These are phyloP conservation scores for Spodoptera litura DNA, from an alignment of 1,140 invertebrate genomes.

Conservation along the genomic window DNA sequence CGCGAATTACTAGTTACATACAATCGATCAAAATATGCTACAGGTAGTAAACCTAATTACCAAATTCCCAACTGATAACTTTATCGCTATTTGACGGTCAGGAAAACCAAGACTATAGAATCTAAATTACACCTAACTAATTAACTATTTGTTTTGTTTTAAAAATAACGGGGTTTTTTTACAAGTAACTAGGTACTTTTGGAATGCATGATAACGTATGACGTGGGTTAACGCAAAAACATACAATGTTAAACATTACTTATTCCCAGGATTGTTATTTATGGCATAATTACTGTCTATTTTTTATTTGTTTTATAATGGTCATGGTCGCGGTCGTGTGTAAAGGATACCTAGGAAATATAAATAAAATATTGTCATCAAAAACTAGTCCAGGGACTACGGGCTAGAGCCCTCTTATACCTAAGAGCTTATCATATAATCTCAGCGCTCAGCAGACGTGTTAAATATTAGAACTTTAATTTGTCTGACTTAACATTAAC, in stretches of 20 bases:
- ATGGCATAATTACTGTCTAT: neutral
- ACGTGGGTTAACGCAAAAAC: neutral
- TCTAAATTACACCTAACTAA: neutral
- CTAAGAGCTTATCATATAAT: no score
- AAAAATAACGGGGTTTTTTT: neutral
- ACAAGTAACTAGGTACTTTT: neutral
- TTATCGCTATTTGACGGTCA: no score
- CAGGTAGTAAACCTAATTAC: no score
- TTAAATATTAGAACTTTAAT: no score
- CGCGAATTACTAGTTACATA: no score
- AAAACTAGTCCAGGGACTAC: no score
- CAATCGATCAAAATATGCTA: no score
- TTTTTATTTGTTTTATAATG: neutral
- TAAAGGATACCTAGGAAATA: neutral
- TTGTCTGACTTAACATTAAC: no score
- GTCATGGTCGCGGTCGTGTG: neutral
- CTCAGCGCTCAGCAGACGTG: no score
- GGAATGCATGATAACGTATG: neutral
- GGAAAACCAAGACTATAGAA: neutral
- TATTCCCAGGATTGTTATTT: constrained; percentile 27
- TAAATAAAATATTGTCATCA: neutral
- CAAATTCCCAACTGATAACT: no score
- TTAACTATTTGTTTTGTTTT: neutral
- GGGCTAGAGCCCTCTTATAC: no score
- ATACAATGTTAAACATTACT: constrained; percentile 1